Conservation (phyloP, 64 coral and sea anemone species). For the Stichodactyla helianthus region DNA sequence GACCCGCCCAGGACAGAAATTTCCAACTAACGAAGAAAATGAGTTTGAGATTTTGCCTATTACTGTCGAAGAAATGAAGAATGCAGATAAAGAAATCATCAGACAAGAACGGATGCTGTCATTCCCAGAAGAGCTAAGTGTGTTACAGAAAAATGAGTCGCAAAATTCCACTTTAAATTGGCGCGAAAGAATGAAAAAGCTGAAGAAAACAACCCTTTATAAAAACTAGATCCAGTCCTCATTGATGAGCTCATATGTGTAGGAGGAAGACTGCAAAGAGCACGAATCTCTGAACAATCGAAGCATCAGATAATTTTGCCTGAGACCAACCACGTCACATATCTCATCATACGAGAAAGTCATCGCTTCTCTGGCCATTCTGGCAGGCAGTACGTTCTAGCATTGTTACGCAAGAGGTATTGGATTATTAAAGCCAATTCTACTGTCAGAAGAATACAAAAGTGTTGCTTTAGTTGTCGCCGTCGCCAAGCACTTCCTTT, state of each 20-base stretch:
- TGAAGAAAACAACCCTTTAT: neutral
- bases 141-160: neutral
- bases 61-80: too few species aligned
- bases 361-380: constrained; percentile 20
- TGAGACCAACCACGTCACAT: neutral
- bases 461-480: neutral
- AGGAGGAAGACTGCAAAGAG: constrained; percentile 22
- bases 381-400: constrained; percentile 21
- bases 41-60: too few species aligned
- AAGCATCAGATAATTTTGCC: constrained; percentile 39
- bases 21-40: neutral
- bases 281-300: neutral
- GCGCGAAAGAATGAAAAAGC: neutral
- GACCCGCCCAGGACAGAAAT: neutral
- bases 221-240: constrained; percentile 3
- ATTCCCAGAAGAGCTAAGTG: too few species aligned
- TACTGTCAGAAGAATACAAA: neutral
- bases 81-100: too few species aligned
- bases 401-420: neutral
- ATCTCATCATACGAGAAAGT: constrained; percentile 10
- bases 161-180: neutral
- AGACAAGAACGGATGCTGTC: too few species aligned
- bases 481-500: neutral
- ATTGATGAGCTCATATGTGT: constrained; percentile 21
- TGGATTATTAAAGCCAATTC: neutral